These are phyloP conservation scores for Hypothenemus hampei DNA, from an alignment of 1,140 invertebrate species.

Conservation along the genomic window DNA sequence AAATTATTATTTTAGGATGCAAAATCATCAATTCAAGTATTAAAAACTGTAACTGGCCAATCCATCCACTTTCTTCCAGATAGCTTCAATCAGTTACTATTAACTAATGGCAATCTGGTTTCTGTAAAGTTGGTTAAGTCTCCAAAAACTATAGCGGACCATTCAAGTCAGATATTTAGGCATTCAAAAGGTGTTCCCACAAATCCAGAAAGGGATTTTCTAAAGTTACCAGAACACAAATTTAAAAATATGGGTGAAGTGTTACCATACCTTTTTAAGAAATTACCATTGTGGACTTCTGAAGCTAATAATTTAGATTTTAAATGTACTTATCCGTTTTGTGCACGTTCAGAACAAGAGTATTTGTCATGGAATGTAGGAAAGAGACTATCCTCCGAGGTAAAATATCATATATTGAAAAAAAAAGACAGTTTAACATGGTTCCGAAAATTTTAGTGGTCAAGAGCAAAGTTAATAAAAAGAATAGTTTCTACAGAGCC, in stretches of 20 bases:
- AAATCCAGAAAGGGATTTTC: slow-evolving; percentile 6
- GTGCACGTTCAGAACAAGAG: slow-evolving; percentile 33
- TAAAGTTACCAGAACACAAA: slow-evolving; percentile 30
- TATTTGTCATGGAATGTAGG: slow-evolving; percentile 36
- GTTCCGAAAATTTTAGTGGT: slow-evolving; percentile 35
- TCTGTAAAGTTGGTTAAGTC: slow-evolving; percentile 22
- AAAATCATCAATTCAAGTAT: slow-evolving; percentile 10
- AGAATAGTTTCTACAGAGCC: slow-evolving; percentile 27
- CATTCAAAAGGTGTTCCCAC: not conserved
- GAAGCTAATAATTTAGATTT: slow-evolving; percentile 28
- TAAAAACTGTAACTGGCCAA: slow-evolving; percentile 25
- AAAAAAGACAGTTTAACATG: not conserved
- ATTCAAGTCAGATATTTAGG: not conserved
- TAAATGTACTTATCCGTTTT: slow-evolving; percentile 37
- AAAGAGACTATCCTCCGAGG: slow-evolving; percentile 36
- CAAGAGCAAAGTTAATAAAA: slow-evolving; percentile 36
- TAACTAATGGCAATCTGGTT: slow-evolving; percentile 20
- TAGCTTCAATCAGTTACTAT: slow-evolving; percentile 21
- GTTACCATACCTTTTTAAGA: slow-evolving; percentile 38
- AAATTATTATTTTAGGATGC: slow-evolving; percentile 12
- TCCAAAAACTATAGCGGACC: not conserved
- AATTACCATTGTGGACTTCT: slow-evolving; percentile 32
- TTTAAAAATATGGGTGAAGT: slow-evolving; percentile 36
- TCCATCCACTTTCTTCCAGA: slow-evolving; percentile 25
- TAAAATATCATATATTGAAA: too few species aligned